Base-by-base conservation (phyloP, 1,140 invertebrate species). In the Brachionus rotundiformis region DNA sequence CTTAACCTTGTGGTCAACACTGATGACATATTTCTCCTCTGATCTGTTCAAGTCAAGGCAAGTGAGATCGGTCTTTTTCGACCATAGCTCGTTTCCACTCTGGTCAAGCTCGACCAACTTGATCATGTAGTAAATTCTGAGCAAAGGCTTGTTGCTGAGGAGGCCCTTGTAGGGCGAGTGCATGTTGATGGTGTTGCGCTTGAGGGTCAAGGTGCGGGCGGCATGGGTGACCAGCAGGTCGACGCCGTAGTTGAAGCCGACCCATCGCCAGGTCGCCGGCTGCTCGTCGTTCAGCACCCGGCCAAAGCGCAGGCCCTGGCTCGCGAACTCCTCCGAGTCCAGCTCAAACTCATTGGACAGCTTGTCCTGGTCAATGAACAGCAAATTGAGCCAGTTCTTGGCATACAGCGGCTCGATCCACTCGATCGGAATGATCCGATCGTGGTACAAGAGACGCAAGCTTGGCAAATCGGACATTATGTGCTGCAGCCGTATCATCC, bases 151-250 rank as follows among this genome's bases (percentile, higher is more conserved):
- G 25, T 63, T 63, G 47, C 76, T 79, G 5, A 79, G 27, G 7
- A 79, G 29, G 7, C 76, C 76, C n/a, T 31, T 79, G 29, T 79
- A 79, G 3, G 76, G 47, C 47, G 76, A 79, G n/a, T 63, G 47
- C 29, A 79, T 33, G 47, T 79, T 54, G 3, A 79, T 59, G n/a
- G 59, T 79, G n/a, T 79, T 79, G 8, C 76, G 19, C 36, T 79
- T 79, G 23, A 79, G 10, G 47, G 76, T 79, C n/a, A 79, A 19
- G 11, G 47, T 59, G n/a, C 76, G 29, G 13, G 47, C 59, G 1
- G 76, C 76, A 63, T 79, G 76, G 11, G 76, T 79, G 23, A 79
- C 47, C 13, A 79, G 23, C 33, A 79, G 36, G 23, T 79, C 76
- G 11, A 79, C 19, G 7, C 76, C 76, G 41, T 59, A 79, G 19